Percentiles rank a stretch among this genome's conserved stretches.
Conservation (phyloP, 2,113 vertebrate species). For the Hylia prasina region DNA sequence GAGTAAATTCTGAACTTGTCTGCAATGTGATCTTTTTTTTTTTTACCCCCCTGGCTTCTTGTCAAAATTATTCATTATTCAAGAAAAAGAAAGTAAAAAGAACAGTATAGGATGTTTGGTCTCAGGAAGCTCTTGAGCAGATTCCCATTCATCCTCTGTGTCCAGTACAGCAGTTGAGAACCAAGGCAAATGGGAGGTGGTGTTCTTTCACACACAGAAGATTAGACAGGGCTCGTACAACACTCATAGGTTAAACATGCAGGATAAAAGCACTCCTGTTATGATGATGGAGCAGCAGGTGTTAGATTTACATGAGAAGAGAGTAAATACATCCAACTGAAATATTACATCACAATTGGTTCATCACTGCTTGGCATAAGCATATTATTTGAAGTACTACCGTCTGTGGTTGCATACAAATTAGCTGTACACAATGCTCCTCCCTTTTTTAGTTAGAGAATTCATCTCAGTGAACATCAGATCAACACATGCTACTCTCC, state of each 20-base stretch:
- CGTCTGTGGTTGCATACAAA: not conserved
- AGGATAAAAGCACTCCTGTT: not conserved
- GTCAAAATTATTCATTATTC: not conserved
- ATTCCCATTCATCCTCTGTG: not conserved
- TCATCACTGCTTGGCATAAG: not conserved
- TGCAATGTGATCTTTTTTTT: not conserved
- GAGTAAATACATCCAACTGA: not conserved
- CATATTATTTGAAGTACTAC: not conserved
- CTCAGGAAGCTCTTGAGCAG: not conserved
- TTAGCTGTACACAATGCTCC: not conserved
- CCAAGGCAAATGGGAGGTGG: rapidly evolving
- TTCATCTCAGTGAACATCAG: not conserved
- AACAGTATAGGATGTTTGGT: not conserved
- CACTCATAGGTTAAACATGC: not conserved
- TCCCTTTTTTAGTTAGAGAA: not conserved
- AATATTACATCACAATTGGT: not conserved
- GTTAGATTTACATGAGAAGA: not conserved
- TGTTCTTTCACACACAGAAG: not conserved
- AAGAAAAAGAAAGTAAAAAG: not conserved
- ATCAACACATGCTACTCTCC: not conserved
- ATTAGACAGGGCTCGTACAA: not conserved
- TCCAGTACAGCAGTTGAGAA: not conserved
- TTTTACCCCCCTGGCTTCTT: not conserved
- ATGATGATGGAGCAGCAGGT: not conserved
- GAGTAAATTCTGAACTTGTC: not conserved